These are phyloP conservation scores for Australoheros scitulus DNA, from an alignment of 2,113 vertebrate genomes.

Conservation along the genomic window DNA sequence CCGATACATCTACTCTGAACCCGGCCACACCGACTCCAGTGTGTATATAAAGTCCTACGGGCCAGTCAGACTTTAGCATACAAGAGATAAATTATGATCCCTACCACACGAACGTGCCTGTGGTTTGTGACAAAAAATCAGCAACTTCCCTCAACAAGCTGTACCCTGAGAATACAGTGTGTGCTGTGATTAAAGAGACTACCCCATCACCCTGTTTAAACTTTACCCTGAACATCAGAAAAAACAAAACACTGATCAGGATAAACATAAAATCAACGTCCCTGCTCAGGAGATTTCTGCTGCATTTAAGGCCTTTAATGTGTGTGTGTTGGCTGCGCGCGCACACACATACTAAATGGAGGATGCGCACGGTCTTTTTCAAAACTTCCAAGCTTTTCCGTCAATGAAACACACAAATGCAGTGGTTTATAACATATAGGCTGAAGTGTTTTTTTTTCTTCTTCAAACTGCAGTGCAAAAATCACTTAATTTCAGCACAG, in stretches of 20 bases:
- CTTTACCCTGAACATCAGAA: slow-evolving; percentile 57
- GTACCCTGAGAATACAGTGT: slow-evolving; percentile 77
- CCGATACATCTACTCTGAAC: neutral
- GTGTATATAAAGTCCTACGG: neutral
- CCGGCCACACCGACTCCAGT: neutral
- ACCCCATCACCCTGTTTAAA: slow-evolving; percentile 60
- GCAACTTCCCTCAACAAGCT: slow-evolving; percentile 31
- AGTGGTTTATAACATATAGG: slow-evolving; percentile 42
- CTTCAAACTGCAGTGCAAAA: slow-evolving; percentile 62
- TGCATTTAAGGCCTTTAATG: slow-evolving; percentile 72
- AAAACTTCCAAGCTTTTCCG: slow-evolving; percentile 1
- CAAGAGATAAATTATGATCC: neutral
- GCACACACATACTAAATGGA: slow-evolving; percentile 18
- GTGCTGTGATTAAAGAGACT: slow-evolving; percentile 57
- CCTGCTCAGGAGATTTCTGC: slow-evolving; percentile 44
- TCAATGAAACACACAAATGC: slow-evolving; percentile 43
- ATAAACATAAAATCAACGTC: slow-evolving; percentile 46
- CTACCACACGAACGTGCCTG: slow-evolving; percentile 27
- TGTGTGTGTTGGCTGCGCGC: slow-evolving; percentile 58
- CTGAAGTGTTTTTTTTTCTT: neutral
- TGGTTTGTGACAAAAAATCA: slow-evolving; percentile 30
- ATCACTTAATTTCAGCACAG: slow-evolving; percentile 58
- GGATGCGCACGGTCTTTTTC: neutral
- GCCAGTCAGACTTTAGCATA: neutral
- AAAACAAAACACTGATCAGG: slow-evolving; percentile 48